phyloP scores from a whole-genome alignment of 2,113 vertebrate genomes.

The Egretta garzetta region DNA sequence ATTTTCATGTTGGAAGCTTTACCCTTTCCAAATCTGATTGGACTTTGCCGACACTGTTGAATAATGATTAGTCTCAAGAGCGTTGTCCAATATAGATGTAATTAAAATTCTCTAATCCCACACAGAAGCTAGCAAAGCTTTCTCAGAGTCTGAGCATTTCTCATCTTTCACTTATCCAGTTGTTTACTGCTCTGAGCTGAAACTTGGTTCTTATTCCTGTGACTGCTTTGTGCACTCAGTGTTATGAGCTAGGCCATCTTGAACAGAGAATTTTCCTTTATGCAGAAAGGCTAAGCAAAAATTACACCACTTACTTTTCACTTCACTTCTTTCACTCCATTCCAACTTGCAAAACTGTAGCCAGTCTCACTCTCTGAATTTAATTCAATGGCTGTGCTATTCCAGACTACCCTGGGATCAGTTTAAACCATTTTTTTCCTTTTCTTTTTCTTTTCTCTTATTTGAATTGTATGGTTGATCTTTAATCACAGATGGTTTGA shows the following conservation, averaged over 20 bases:
- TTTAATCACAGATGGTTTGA: background rate
- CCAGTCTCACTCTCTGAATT: background rate
- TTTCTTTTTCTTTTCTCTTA: background rate
- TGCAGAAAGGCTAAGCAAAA: background rate
- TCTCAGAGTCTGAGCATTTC: background rate
- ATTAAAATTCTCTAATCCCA: conserved; percentile 33
- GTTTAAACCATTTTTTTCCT: background rate
- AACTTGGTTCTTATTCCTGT: background rate
- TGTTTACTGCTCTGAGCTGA: background rate
- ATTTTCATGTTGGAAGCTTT: background rate
- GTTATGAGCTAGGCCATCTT: background rate
- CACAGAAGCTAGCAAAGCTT: background rate
- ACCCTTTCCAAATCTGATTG: background rate
- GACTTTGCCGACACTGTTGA: background rate
- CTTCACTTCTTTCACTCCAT: background rate
- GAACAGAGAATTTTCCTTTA: background rate
- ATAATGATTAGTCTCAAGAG: background rate
- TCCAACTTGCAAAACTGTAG: background rate
- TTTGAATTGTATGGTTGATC: background rate
- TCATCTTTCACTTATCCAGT: background rate
- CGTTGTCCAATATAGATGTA: background rate
- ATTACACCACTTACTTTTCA: background rate
- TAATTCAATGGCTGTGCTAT: background rate
- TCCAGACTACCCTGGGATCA: background rate
- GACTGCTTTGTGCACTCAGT: background rate